Evolutionary conservation across 2,888 invertebrate species (phyloP), one percentile per base, ranked within the genome.

Genomic region (Nomada ferruginata): DNA sequence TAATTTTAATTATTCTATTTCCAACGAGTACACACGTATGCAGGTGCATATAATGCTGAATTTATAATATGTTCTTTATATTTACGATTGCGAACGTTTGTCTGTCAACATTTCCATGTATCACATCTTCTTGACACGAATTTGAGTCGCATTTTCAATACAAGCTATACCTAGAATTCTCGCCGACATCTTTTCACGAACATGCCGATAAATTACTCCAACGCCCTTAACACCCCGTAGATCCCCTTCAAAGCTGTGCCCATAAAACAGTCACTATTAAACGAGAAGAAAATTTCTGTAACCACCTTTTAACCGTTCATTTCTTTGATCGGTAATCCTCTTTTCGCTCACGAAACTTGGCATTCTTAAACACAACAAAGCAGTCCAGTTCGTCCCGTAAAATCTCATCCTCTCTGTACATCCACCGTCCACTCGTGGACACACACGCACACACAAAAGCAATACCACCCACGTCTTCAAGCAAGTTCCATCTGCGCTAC

Each of bases 61-160:
- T 0, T 36, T 7, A 7, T 36, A 36, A 36, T 7, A 36, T 1
- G 36, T 36, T 7, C 5, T 36, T 36, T 36, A 36, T 36, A 36
- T 36, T 36, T 36, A 36, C 7, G 36, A 36, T 36, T 36, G 36
- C 36, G 36, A 36, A 36, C 7, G 0, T 36, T 36, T 36, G 1
- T 36, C 36, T 0, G 36, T 36, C 36, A 0, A 36, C 36, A 36
- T 36, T 36, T 36, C 36, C 36, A 36, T 36, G 1, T 36, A 36
- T 36, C 36, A 7, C 50, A 11, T 44, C 55, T 44, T 42, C 18
- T 52, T 36, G 15, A 5, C 15, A 2, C 10, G 10, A 20, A 59
- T 71, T 18, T 70, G 15, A 42, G 60, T 50, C 70, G 23, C 18
- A 55, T 71, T 61, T 59, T 47, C 26, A 26, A 69, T 3, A 26